Base-by-base conservation (phyloP, 2,888 invertebrate genomes). In the Azorinus chamasolen region DNA sequence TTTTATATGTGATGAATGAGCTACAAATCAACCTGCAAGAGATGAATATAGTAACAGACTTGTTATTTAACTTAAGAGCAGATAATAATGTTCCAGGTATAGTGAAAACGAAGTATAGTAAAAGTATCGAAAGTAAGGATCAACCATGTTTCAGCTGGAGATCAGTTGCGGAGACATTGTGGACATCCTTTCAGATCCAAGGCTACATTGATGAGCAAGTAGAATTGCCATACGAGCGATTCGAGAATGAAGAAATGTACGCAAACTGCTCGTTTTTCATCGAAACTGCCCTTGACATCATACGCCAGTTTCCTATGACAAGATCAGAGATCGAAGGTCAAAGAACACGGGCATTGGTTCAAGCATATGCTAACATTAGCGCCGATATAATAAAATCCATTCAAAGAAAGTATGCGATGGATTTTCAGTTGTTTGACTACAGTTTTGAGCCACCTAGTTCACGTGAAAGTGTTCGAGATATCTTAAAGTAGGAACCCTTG, bases 341-440 rank as follows among this genome's bases (percentile, higher is more conserved):
- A 46, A 54, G 64, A 64, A 25, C 18, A 48, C 32, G n/a, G 14
- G 45, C 54, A 16, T 1, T 55, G 14, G 1, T 37, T 25, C n/a
- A 43, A 1, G 54, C 46, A 20, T 64, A 64, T 24, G 18, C 12
- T 2, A 24, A 46, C 10, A 16, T 64, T 6, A 27, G 20, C 22
- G n/a, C n/a, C 16, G 32, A 46, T 25, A 22, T 54, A 24, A 54
- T 64, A 8, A 24, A 37, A 14, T 43, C 12, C 5, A 64, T 64
- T 27, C 55, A 22, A 5, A 37, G 55, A 20, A 20, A 37, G 45
- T 64, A 54, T 43, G 27, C 20, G 8, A 20, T 46, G 16, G 64
- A 64, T 22, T 64, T 64, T 46, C 45, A 55, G 55, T 45, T 64
- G 48, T 64, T 64, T 64, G 46, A 46, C 2, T 64, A 64, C 25